A percentile compares a stretch with the other conserved stretches of the same genome.
Evolutionary conservation across 2,888 invertebrate species (phyloP).

Genomic region (Sphaeridia pumilis): DNA sequence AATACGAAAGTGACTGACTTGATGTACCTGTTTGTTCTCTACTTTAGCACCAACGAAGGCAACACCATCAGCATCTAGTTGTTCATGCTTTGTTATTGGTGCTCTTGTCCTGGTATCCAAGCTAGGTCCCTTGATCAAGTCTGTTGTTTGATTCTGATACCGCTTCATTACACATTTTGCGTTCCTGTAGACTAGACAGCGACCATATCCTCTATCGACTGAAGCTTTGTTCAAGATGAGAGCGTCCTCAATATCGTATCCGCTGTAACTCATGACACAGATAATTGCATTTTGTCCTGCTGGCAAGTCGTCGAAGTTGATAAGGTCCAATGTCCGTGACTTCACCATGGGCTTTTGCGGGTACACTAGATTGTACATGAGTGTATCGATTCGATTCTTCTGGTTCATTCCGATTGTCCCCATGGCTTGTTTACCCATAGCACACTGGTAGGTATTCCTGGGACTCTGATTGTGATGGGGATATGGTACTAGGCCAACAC

Average conservation of each 20-base stretch:
- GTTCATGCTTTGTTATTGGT: constrained; percentile 71
- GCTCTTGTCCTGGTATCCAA: constrained; percentile 71
- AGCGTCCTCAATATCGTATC: constrained; percentile 99
- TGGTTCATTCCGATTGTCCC: constrained; percentile 97
- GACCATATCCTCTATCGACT: constrained; percentile 81
- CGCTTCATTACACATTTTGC: constrained; percentile 80
- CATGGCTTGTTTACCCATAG: constrained; percentile 99
- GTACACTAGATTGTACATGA: constrained; percentile 91
- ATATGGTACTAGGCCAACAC: constrained; percentile 94
- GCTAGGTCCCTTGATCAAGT: constrained; percentile 83
- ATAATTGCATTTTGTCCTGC: constrained; percentile 99
- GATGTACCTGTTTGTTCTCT: constrained; percentile 68
- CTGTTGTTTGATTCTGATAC: constrained; percentile 86
- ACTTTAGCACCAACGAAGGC: constrained; percentile 80
- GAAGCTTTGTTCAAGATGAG: constrained; percentile 92
- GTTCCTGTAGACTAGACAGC: constrained; percentile 88
- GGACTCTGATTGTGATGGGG: constrained; percentile 99
- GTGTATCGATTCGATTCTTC: constrained; percentile 87
- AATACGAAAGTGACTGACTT: too few species aligned
- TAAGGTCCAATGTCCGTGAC: constrained; percentile 77
- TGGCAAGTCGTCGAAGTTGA: constrained; percentile 85
- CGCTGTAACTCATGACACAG: constrained; percentile 98
- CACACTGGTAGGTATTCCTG: constrained; percentile 96
- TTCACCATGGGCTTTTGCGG: constrained; percentile 95
- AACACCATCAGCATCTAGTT: constrained; percentile 87